Evolutionary conservation across 1,140 invertebrate species (phyloP).

Genomic region (Drosophila kurseongensis): DNA sequence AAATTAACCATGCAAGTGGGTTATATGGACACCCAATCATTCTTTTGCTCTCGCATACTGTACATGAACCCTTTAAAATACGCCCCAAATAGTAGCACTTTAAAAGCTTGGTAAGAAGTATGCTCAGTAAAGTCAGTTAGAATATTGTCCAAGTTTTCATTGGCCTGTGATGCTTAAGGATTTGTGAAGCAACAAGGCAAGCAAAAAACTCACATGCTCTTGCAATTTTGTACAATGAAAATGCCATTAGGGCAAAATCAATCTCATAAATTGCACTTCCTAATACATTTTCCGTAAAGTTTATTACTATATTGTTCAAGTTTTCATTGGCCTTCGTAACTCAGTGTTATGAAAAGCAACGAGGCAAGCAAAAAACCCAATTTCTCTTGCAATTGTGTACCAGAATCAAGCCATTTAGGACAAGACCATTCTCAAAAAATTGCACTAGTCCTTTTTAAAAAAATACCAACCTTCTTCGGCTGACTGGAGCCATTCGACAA

Average conservation of each 20-base stretch:
- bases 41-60: slow-evolving; percentile 68
- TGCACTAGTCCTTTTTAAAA: neutral
- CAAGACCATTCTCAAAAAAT: slow-evolving; percentile 48
- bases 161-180: slow-evolving; percentile 66
- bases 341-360: slow-evolving; percentile 46
- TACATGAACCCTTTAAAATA: slow-evolving; percentile 42
- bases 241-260: slow-evolving; percentile 41
- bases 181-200: slow-evolving; percentile 68
- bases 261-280: slow-evolving; percentile 40
- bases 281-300: neutral
- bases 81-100: slow-evolving; percentile 4
- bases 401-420: slow-evolving; percentile 48
- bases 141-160: slow-evolving; percentile 75
- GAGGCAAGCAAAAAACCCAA: slow-evolving; percentile 82
- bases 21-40: slow-evolving; percentile 76
- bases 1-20: slow-evolving; percentile 52
- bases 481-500: slow-evolving; percentile 98
- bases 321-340: slow-evolving; percentile 78
- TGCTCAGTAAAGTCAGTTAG: neutral
- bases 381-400: slow-evolving; percentile 76
- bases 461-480: slow-evolving; percentile 92
- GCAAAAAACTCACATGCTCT: slow-evolving; percentile 78
- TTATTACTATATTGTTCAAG: slow-evolving; percentile 50
- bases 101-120: slow-evolving; percentile 46
- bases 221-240: slow-evolving; percentile 75